Evolutionary conservation across 2,797 vertebrate species (phyloP).

Genomic region (Propithecus deckenii): DNA sequence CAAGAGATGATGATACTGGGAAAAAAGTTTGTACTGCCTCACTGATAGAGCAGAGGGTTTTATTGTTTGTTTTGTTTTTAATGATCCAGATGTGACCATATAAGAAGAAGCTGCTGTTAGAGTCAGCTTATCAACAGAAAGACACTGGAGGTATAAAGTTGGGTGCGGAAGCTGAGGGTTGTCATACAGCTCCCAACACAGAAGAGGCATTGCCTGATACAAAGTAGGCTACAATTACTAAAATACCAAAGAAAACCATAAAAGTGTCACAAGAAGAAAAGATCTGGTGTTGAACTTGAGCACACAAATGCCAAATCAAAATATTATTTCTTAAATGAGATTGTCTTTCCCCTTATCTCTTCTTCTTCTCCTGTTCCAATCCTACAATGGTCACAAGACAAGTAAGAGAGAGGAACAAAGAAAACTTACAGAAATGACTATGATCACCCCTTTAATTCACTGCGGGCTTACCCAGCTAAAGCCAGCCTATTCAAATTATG

Average conservation of each 20-base stretch:
- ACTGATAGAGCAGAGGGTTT: neutral
- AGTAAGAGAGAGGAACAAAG: neutral
- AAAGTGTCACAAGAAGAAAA: neutral
- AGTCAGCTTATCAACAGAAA: neutral
- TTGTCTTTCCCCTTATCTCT: neutral
- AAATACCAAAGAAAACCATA: neutral
- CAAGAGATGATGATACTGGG: neutral
- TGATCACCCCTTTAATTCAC: neutral
- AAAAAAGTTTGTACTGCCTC: neutral
- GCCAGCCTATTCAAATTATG: neutral
- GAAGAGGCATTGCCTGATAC: neutral
- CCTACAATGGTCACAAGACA: neutral
- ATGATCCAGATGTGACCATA: neutral
- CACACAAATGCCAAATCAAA: neutral
- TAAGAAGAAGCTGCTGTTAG: neutral
- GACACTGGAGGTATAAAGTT: neutral
- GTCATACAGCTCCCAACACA: neutral
- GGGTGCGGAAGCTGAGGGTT: neutral
- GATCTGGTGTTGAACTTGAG: neutral
- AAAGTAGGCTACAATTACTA: neutral
- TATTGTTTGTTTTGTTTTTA: neutral
- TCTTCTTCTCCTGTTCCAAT: neutral
- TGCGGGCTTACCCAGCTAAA: neutral
- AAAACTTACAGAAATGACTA: neutral
- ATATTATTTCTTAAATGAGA: neutral